Evolutionary conservation across 2,113 vertebrate species (phyloP).

Genomic region (Ceyx cyanopectus): DNA sequence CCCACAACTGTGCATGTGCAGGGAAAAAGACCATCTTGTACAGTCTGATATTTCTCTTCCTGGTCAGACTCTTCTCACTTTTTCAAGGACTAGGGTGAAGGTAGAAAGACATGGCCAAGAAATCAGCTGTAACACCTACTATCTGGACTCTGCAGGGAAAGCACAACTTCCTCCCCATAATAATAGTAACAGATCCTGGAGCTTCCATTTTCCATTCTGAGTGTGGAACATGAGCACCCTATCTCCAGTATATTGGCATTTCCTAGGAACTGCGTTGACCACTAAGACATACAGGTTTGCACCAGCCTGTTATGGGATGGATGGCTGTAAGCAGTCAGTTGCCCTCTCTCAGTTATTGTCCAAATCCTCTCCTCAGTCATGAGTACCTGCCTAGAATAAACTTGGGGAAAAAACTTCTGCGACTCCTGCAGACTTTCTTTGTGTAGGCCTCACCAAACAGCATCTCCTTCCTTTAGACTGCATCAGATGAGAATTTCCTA

Average conservation of each 20-base stretch:
- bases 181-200: neutral
- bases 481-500: neutral
- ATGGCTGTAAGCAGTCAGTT: neutral
- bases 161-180: neutral
- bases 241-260: neutral
- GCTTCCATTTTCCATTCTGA: neutral
- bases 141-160: neutral
- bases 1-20: neutral
- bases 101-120: neutral
- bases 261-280: neutral
- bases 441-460: neutral
- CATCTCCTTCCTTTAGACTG: neutral
- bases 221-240: neutral
- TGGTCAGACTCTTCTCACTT: neutral
- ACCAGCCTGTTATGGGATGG: neutral
- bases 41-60: neutral
- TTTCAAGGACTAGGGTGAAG: neutral
- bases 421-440: neutral
- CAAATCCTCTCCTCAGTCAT: neutral
- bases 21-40: neutral
- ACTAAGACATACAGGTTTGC: neutral
- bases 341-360: neutral
- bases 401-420: neutral
- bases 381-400: neutral
- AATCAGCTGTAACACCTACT: neutral